Evolutionary conservation across 1,140 invertebrate species (phyloP).

Genomic region (Dendroctonus valens): DNA sequence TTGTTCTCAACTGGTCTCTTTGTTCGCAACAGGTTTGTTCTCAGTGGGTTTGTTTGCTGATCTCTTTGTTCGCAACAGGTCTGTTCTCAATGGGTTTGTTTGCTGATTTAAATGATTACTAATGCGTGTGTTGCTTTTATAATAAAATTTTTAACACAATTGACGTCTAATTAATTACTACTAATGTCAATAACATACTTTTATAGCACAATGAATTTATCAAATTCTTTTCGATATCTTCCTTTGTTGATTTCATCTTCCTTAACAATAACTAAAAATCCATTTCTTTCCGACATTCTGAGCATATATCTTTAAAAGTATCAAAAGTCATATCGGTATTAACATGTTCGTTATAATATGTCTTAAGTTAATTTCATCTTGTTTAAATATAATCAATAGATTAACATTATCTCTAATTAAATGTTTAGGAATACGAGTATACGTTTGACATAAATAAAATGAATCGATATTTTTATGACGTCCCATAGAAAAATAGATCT

Average conservation of each 20-base stretch:
- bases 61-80: no score
- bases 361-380: conserved; percentile 50
- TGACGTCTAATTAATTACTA: no score
- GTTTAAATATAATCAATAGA: conserved; percentile 49
- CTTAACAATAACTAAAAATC: conserved; percentile 45
- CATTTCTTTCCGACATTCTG: conserved; percentile 41
- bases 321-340: conserved; percentile 46
- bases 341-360: conserved; percentile 50
- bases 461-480: conserved; percentile 45
- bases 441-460: conserved; percentile 49
- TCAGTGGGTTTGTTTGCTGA: no score
- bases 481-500: conserved; percentile 46
- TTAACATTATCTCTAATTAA: conserved; percentile 50
- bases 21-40: no score
- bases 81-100: no score
- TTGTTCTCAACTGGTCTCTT: no score
- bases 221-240: conserved; percentile 44
- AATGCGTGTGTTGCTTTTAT: no score
- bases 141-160: no score
- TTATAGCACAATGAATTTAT: conserved; percentile 32
- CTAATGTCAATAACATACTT: no score
- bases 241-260: conserved; percentile 40
- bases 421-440: conserved; percentile 50
- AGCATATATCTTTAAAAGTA: conserved; percentile 45
- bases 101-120: no score